Conservation (phyloP, 1,140 invertebrate genomes). For the Vanessa tameamea region DNA sequence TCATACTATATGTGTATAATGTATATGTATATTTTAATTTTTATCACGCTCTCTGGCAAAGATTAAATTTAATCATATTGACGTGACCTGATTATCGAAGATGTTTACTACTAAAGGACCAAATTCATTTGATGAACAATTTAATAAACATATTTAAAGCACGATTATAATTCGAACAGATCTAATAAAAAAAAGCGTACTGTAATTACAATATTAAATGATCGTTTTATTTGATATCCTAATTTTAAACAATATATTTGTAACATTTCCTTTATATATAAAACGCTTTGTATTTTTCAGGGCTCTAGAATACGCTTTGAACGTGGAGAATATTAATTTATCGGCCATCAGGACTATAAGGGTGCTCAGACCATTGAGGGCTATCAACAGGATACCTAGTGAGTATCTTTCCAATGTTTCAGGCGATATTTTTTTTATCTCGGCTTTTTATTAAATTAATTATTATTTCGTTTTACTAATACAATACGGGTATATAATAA, state of each 20-base stretch:
- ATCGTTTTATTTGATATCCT: no score
- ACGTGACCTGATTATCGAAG: no score
- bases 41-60: no score
- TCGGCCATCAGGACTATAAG: slow-evolving; percentile 98
- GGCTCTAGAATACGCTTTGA: slow-evolving; percentile 95
- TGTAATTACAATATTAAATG: no score
- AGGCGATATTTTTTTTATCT: neutral
- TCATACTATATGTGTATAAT: no score
- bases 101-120: no score
- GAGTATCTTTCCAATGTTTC: slow-evolving; percentile 81
- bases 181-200: no score
- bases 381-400: slow-evolving; percentile 99
- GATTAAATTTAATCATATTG: no score
- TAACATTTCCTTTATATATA: neutral
- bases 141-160: no score
- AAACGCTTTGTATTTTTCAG: slow-evolving; percentile 81
- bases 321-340: slow-evolving; percentile 98
- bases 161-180: no score
- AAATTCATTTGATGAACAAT: no score
- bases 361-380: slow-evolving; percentile 96
- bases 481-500: slow-evolving; percentile 4
- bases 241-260: neutral
- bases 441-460: slow-evolving; percentile 21
- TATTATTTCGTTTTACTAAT: slow-evolving; percentile 18
- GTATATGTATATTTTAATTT: no score